Percentiles rank a stretch among this genome's conserved stretches.
These are phyloP conservation scores for Pionites leucogaster DNA, from an alignment of 2,113 vertebrate species.

Conservation along the genomic window DNA sequence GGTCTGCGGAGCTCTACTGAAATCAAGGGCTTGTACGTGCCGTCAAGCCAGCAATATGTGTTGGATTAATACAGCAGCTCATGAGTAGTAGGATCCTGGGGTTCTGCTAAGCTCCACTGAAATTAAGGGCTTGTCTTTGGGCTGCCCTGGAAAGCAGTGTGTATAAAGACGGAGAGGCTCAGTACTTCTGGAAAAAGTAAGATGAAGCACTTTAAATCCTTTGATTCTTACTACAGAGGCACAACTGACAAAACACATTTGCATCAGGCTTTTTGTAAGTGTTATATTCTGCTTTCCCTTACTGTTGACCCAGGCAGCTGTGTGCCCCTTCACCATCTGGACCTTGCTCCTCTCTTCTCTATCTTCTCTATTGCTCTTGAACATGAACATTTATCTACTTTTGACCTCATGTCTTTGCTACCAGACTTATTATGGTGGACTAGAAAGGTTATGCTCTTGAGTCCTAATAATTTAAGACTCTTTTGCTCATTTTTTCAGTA, in stretches of 20 bases:
- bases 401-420: not conserved
- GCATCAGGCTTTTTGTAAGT: not conserved
- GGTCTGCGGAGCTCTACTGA: not conserved
- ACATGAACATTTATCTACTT: not conserved
- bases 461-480: not conserved
- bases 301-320: not conserved
- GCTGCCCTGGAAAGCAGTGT: not conserved
- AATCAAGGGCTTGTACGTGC: not conserved
- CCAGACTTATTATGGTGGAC: not conserved
- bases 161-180: not conserved
- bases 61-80: not conserved
- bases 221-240: not conserved
- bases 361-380: not conserved
- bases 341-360: not conserved
- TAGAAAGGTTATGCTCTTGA: not conserved
- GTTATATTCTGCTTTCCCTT: not conserved
- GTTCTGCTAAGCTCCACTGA: not conserved
- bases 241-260: constrained; percentile 28
- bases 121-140: not conserved
- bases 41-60: not conserved
- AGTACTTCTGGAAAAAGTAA: not conserved
- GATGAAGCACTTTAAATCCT: not conserved
- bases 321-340: not conserved
- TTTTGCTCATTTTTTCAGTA: not conserved
- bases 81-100: not conserved